phyloP scores from a whole-genome alignment of 2,797 vertebrate species.

The Potorous gilbertii region DNA sequence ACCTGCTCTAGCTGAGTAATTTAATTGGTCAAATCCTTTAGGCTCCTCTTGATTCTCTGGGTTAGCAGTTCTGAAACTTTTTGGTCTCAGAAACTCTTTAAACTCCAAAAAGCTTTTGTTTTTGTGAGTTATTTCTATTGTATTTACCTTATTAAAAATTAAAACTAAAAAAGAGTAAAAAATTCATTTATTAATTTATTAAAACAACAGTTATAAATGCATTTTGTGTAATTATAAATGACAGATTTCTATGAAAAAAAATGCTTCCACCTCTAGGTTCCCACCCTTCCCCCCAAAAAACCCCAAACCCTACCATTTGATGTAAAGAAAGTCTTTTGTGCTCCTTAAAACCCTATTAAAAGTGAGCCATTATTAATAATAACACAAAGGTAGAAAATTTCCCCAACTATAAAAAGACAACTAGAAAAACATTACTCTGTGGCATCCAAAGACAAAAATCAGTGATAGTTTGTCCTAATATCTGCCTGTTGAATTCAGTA shows the following conservation, averaged over 20 bases:
- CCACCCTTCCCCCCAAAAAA: neutral
- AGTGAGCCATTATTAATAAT: neutral
- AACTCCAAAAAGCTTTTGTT: neutral
- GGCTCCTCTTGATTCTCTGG: neutral
- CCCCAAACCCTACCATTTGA: neutral
- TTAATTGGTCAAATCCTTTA: neutral
- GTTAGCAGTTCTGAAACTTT: neutral
- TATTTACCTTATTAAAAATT: neutral
- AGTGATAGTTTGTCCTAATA: neutral
- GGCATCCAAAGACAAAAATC: neutral
- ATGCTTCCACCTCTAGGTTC: neutral
- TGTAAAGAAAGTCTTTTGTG: neutral
- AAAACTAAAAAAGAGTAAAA: neutral
- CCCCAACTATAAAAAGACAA: neutral
- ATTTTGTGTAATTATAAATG: neutral
- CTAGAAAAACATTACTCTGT: neutral
- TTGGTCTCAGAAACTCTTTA: neutral
- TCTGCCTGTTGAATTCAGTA: neutral
- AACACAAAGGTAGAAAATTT: neutral
- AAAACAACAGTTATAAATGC: neutral
- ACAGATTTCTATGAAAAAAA: neutral
- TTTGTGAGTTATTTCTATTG: neutral
- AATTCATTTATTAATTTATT: neutral
- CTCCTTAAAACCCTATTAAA: neutral
- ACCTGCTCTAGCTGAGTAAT: neutral